Percentiles rank a stretch among this genome's conserved stretches.
These are phyloP conservation scores for Cyclophora punctaria DNA, from an alignment of 2,888 invertebrate genomes.

Conservation along the genomic window DNA sequence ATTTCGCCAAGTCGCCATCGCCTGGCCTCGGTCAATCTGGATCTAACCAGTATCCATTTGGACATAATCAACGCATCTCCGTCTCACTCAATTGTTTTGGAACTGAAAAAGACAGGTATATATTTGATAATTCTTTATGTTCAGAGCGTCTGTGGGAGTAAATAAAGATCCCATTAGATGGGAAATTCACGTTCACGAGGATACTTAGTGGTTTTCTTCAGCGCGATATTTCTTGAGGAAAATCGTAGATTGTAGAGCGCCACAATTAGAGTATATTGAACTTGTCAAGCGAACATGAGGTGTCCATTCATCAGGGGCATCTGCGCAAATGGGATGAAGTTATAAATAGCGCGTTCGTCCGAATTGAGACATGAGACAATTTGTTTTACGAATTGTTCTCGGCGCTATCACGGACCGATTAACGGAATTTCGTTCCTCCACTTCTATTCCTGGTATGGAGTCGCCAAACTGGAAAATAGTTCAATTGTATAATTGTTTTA, in stretches of 20 bases:
- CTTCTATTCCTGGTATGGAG: background rate
- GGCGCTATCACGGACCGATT: background rate
- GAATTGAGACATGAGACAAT: slow-evolving; percentile 43
- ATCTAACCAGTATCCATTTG: slow-evolving; percentile 59
- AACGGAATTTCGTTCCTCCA: background rate
- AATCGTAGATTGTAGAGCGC: too few species aligned
- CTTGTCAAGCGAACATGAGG: too few species aligned
- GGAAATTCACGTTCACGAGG: background rate
- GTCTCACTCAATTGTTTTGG: too few species aligned
- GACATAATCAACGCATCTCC: slow-evolving; percentile 36
- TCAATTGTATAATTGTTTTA: background rate
- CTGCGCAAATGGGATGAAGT: slow-evolving; percentile 1
- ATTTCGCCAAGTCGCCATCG: slow-evolving; percentile 6
- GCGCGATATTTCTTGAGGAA: too few species aligned
- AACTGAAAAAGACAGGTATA: too few species aligned
- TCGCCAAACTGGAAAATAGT: background rate
- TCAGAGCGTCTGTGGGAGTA: too few species aligned
- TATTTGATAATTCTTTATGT: background rate
- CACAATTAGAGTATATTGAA: too few species aligned
- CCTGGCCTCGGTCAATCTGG: slow-evolving; percentile 47
- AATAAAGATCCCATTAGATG: background rate
- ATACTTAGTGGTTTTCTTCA: background rate
- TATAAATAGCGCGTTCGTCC: slow-evolving; percentile 31
- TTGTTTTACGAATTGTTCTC: slow-evolving; percentile 26
- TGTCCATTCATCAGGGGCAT: too few species aligned